Conservation (phyloP, 2,888 invertebrate species). For the Drosophila melanosoma region DNA sequence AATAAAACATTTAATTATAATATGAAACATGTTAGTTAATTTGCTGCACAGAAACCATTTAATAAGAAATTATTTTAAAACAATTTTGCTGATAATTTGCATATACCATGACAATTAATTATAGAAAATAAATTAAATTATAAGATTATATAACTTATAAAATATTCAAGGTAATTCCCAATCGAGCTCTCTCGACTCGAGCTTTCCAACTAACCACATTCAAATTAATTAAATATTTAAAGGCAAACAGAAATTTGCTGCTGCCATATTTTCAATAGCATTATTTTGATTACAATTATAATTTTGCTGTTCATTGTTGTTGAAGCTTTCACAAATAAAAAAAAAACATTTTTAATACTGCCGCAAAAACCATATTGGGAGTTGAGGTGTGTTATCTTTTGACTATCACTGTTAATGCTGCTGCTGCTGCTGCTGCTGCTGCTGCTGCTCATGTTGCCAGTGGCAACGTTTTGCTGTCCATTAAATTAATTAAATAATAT, state of each 20-base stretch:
- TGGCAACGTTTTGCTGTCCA: slow-evolving; percentile 47
- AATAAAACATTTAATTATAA: no score
- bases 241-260: neutral
- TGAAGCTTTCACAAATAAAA: neutral
- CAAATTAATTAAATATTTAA: neutral
- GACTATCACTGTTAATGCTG: neutral
- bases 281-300: neutral
- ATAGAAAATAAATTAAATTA: no score
- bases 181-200: neutral
- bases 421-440: neutral
- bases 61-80: no score
- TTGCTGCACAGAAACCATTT: no score
- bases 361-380: slow-evolving; percentile 6
- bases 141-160: no score
- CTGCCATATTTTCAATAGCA: neutral
- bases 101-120: no score
- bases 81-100: no score
- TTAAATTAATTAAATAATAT: slow-evolving; percentile 74
- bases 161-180: neutral
- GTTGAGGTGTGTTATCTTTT: slow-evolving; percentile 19
- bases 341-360: neutral
- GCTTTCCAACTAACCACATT: neutral
- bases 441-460: neutral
- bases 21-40: no score
- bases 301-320: slow-evolving; percentile 15